Conservation (phyloP, 2,797 vertebrate genomes). For the Lagorchestes hirsutus region DNA sequence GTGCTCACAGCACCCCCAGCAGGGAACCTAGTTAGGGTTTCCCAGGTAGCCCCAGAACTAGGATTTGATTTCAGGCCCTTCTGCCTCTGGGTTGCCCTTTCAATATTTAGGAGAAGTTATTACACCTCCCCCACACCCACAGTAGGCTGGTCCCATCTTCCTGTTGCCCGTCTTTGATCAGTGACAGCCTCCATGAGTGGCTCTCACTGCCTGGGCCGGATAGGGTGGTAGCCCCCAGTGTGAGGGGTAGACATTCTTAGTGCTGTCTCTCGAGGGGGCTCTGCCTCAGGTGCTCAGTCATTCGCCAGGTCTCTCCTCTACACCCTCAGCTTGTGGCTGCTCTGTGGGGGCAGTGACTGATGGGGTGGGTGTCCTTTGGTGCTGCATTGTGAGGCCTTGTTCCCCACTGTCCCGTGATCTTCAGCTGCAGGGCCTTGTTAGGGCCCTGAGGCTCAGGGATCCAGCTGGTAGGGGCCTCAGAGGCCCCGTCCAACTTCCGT, state of each 20-base stretch:
- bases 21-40: neutral
- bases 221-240: no score
- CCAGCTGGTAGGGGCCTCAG: neutral
- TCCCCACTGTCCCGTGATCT: neutral
- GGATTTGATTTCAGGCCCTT: no score
- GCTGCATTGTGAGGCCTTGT: no score
- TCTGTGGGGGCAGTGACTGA: neutral
- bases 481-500: neutral
- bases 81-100: no score
- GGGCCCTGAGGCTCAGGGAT: neutral
- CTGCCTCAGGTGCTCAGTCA: neutral
- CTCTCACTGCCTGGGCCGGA: fast-evolving
- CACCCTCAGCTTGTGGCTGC: neutral
- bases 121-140: no score
- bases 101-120: no score
- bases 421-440: neutral
- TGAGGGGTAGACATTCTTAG: no score
- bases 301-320: neutral
- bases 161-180: no score
- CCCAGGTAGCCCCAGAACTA: neutral
- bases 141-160: no score
- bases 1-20: no score
- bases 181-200: neutral
- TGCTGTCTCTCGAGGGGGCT: no score
- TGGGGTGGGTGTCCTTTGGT: neutral